Evolutionary conservation across 2,113 vertebrate species (phyloP).

Genomic region (Pachypanchax playfairii): DNA sequence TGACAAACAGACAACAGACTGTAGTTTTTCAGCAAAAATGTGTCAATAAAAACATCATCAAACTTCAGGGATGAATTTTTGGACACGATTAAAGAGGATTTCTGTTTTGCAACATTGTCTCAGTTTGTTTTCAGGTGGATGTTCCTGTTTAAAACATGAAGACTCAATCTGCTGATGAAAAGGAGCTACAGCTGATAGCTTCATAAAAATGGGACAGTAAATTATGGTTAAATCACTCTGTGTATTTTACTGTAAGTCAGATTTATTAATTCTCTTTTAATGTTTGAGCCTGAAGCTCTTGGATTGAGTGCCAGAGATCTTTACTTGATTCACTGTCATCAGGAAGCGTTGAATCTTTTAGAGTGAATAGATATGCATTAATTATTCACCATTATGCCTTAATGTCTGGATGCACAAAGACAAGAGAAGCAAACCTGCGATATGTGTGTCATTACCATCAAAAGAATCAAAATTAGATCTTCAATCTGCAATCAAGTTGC

Average conservation of each 20-base stretch:
- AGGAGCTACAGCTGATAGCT: too few species aligned
- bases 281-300: slow-evolving; percentile 19
- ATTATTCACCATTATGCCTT: slow-evolving; percentile 61
- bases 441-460: slow-evolving; percentile 25
- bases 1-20: too few species aligned
- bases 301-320: slow-evolving; percentile 39
- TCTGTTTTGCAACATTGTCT: too few species aligned
- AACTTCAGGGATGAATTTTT: too few species aligned
- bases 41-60: too few species aligned
- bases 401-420: slow-evolving; percentile 18
- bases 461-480: slow-evolving; percentile 17
- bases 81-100: too few species aligned
- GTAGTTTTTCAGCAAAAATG: too few species aligned
- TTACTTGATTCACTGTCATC: slow-evolving; percentile 61
- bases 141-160: too few species aligned
- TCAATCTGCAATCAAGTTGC: background rate
- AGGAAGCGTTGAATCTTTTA: slow-evolving; percentile 47
- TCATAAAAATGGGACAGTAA: too few species aligned
- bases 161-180: too few species aligned
- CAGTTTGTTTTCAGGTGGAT: too few species aligned
- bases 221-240: too few species aligned
- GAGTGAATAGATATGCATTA: slow-evolving; percentile 59
- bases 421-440: slow-evolving; percentile 15
- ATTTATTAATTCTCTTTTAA: slow-evolving; percentile 65
- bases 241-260: slow-evolving; percentile 1